Percentiles rank a stretch among this genome's conserved stretches.
Conservation (phyloP, 2,113 vertebrate genomes). For the Beaufortia kweichowensis region DNA sequence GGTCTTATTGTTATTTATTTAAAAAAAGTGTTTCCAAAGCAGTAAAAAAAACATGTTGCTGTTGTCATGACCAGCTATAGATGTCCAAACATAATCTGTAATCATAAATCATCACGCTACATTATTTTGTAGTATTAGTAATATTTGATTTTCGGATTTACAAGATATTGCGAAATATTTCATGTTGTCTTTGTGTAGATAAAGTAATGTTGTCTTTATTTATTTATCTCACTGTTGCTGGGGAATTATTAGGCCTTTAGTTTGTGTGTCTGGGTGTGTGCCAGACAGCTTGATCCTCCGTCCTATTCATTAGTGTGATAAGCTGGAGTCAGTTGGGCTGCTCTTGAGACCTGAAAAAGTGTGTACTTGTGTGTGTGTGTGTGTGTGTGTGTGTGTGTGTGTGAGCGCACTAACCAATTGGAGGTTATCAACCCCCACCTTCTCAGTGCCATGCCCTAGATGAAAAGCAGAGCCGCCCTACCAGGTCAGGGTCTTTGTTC, state of each 20-base stretch:
- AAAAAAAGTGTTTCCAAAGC: no score
- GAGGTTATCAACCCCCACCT: slow-evolving; percentile 27
- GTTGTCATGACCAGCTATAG: no score
- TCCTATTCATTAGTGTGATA: slow-evolving; percentile 30
- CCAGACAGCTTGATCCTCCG: background rate
- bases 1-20: no score
- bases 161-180: no score
- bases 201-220: background rate
- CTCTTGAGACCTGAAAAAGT: slow-evolving; percentile 5
- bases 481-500: slow-evolving; percentile 59
- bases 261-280: slow-evolving; percentile 34
- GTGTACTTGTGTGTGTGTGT: slow-evolving; percentile 21
- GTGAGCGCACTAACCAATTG: slow-evolving; percentile 10
- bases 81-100: no score
- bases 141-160: no score
- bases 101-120: no score
- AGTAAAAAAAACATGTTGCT: no score
- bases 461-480: slow-evolving; percentile 64
- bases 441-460: slow-evolving; percentile 67
- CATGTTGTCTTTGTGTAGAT: no score
- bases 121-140: no score
- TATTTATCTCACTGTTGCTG: background rate
- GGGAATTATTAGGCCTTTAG: background rate
- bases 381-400: slow-evolving; percentile 15
- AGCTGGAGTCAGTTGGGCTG: slow-evolving; percentile 3